A percentile compares a stretch with the other conserved stretches of the same genome.
Conservation (phyloP, 2,797 vertebrate species). For the Vultur gryphus region DNA sequence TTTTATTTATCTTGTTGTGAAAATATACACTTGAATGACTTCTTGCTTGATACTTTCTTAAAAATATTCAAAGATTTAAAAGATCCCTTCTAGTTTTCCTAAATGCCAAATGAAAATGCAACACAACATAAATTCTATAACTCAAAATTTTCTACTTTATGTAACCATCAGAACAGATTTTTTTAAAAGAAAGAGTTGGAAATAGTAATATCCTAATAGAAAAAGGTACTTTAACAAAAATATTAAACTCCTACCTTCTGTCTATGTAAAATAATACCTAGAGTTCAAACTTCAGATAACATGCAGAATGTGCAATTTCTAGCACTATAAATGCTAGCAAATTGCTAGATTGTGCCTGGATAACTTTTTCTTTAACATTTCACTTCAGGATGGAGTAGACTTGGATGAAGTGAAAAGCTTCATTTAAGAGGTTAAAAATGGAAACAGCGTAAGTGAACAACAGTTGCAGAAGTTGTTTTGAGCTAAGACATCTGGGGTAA, state of each 20-base stretch:
- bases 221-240: not conserved
- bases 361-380: not conserved
- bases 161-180: not conserved
- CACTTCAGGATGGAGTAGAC: not conserved
- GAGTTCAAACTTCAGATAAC: not conserved
- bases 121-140: not conserved
- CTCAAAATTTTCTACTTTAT: not conserved
- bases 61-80: not conserved
- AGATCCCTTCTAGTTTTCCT: not conserved
- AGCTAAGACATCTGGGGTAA: not conserved
- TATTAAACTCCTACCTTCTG: not conserved
- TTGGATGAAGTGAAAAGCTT: not conserved
- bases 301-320: not conserved
- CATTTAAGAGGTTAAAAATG: not conserved
- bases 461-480: not conserved
- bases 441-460: not conserved
- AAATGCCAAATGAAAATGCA: not conserved
- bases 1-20: not conserved
- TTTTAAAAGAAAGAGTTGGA: not conserved
- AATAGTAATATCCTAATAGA: not conserved
- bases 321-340: not conserved
- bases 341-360: not conserved
- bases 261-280: not conserved
- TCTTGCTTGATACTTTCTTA: not conserved
- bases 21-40: not conserved